These are phyloP conservation scores for Turnix velox DNA, from an alignment of 2,113 vertebrate genomes.

Conservation along the genomic window DNA sequence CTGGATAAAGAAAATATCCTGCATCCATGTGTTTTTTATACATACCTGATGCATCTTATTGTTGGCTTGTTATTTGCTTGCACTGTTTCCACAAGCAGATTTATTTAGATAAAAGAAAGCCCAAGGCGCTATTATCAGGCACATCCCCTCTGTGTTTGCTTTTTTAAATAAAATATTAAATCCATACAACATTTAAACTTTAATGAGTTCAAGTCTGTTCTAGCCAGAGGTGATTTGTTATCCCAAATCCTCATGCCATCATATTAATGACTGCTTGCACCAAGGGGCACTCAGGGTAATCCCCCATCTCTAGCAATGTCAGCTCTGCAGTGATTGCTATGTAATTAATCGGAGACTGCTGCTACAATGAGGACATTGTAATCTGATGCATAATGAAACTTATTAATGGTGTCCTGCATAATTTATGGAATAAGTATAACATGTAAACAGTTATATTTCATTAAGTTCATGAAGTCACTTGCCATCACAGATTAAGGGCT, in stretches of 20 bases:
- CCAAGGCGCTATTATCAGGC: not conserved
- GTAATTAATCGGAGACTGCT: conserved; percentile 51
- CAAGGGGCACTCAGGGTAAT: conserved; percentile 42
- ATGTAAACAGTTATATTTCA: conserved; percentile 41
- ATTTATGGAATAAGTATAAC: conserved; percentile 46
- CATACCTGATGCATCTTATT: not conserved
- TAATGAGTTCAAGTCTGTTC: conserved; percentile 34
- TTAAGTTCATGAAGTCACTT: not conserved
- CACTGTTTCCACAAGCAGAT: not conserved
- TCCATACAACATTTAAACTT: conserved; percentile 29
- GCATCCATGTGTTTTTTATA: not conserved
- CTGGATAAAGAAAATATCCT: not conserved
- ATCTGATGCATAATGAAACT: conserved; percentile 57
- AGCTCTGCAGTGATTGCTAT: conserved; percentile 10
- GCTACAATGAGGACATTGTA: conserved; percentile 16
- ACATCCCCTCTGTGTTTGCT: not conserved
- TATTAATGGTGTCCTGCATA: conserved; percentile 60
- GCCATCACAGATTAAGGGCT: not conserved
- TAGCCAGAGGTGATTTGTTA: conserved; percentile 47
- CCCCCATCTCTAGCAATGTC: conserved; percentile 25
- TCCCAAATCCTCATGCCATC: conserved; percentile 52
- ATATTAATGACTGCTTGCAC: conserved; percentile 51
- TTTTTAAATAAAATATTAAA: conserved; percentile 48
- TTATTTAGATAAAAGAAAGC: not conserved
- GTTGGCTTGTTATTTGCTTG: not conserved